Evolutionary conservation across 1,140 invertebrate genomes (phyloP), one percentile per base, ranked within the genome.

Genomic region (Agraylea sexmaculata): DNA sequence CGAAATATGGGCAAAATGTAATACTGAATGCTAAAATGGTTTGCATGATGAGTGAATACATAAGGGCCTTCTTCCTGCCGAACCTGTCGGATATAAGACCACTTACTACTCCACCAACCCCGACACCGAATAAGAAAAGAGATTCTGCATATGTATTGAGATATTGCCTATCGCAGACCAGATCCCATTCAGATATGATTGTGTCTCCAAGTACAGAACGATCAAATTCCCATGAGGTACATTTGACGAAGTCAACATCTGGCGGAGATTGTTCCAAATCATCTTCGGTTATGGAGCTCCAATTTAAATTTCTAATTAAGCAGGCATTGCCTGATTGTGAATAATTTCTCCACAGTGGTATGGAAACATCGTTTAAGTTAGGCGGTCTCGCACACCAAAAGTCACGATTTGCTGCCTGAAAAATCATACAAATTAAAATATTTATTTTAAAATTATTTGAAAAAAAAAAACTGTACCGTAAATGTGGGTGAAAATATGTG

Each of bases 41-140:
- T 57, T 87, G 83, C 6, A 82, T 59, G 28, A 79, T 49, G 31
- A 82, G 64, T 38, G 80, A 74, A 19, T 74, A 58, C 59, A 87
- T 75, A 32, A 87, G 58, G 25, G 81, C 79, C 31, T 63, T 69
- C 60, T 87, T 87, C 40, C 84, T 68, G 5, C 84, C 84, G 50
- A 77, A 83, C 57, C 76, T 76, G 56, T 81, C 79, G n/a, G 78
- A 80, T 31, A 82, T 67, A 52, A 77, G 72, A 15, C 78, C 78
- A 25, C 75, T 77, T 2, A 79, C 66, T 7, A 82, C 69, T 25
- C 78, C 78, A 43, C 78, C 78, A 35, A 77, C 56, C 34, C 76
- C 77, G 2, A 80, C 75, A 21, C 78, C 78, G 21, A 73, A 57
- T 16, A 81, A 56, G 54, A 81, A 80, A 52, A 76, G 70, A 58